Evolutionary conservation across 2,797 vertebrate species (phyloP), one percentile per base, ranked within the genome.

Genomic region (Hozukius guyotensis): DNA sequence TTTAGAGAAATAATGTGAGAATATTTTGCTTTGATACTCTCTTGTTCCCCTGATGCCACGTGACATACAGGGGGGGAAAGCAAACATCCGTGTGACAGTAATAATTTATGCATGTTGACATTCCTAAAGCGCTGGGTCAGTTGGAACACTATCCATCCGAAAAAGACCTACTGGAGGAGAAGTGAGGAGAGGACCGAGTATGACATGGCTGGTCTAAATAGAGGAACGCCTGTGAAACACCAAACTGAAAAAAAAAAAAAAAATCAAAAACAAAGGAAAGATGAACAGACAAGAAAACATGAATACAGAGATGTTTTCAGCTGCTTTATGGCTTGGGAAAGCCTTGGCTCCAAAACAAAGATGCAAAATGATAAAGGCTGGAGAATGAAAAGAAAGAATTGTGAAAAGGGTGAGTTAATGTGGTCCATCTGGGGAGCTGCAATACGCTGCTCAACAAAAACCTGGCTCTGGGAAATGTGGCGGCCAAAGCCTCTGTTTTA

Each of bases 341-440:
- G 70, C 74, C 38, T 55, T 87, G 88, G 89, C 88, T 70, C 56
- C 12, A 71, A 90, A 90, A 89, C 91, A 91, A 93, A 91, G 89
- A 91, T 90, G 72, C 83, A 77, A 74, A 91, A 92, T 84, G 83
- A 93, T 92, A 94, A 93, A 94, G 88, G 83, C 85, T 87, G 83
- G 66, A 87, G 85, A 89, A 85, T 72, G 76, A 89, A 91, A 85
- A 86, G 82, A 88, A 53, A 52, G 82, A 87, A 84, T 79, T 82
- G 82, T 85, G 71, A 89, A 89, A 88, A 88, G 78, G 81, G 82
- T 57, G 68, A 89, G 75, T 85, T 93, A 95, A 94, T 94, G 80
- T 84, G 63, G 87, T 92, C 93, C 92, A 93, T 91, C 69, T 91
- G 88, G 90, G 78, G 82, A 80, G 56, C 86, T 77, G 72, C 83